phyloP scores from a whole-genome alignment of 2,113 vertebrate genomes.

The Sylvia atricapilla region DNA sequence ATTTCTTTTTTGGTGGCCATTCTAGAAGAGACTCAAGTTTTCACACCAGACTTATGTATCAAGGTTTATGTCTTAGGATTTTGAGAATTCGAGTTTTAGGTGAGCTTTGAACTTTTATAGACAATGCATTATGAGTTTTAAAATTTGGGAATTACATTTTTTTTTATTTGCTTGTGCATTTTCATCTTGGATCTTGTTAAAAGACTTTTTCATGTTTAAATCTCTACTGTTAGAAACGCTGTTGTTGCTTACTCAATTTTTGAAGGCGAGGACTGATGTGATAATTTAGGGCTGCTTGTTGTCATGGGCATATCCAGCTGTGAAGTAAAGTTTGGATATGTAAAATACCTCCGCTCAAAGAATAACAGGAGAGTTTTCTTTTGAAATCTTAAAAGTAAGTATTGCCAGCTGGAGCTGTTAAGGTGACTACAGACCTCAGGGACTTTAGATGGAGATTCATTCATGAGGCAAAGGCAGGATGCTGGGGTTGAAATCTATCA shows the following conservation, averaged over 20 bases:
- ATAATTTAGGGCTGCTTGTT: neutral
- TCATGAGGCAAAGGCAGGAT: neutral
- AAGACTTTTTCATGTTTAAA: neutral
- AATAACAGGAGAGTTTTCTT: neutral
- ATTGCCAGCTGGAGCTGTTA: neutral
- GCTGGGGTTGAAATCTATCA: neutral
- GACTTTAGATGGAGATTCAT: neutral
- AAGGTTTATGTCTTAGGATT: neutral
- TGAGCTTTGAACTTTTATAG: neutral
- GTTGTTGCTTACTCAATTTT: neutral
- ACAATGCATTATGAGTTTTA: neutral
- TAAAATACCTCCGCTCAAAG: neutral
- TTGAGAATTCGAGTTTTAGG: neutral
- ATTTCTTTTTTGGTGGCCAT: neutral
- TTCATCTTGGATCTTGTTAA: neutral
- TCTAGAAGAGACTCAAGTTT: neutral
- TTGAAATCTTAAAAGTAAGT: neutral
- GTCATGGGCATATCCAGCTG: neutral
- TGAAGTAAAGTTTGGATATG: neutral
- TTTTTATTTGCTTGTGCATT: neutral
- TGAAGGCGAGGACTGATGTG: neutral
- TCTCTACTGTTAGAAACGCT: neutral
- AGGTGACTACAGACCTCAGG: neutral
- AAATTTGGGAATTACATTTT: neutral
- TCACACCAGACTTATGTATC: neutral